Percentiles rank a stretch among this genome's conserved stretches.
Evolutionary conservation across 2,113 vertebrate genomes (phyloP).

Genomic region (Microtus montanus): DNA sequence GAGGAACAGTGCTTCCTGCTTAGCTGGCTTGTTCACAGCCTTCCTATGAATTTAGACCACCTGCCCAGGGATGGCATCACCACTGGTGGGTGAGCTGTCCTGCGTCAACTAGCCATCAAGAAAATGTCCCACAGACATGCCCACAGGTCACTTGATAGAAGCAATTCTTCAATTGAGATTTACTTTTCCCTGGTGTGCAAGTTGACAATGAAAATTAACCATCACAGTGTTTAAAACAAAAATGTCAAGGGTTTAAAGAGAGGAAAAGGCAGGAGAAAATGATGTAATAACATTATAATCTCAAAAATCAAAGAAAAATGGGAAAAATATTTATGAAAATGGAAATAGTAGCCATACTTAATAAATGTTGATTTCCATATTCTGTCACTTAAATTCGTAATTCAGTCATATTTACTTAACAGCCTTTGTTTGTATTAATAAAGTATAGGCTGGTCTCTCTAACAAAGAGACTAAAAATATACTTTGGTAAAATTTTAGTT

Average conservation of each 20-base stretch:
- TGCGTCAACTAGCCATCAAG: not conserved
- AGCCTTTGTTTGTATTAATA: not conserved
- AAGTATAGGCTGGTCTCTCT: not conserved
- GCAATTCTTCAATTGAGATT: not conserved
- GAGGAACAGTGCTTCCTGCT: not conserved
- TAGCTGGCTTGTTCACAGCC: not conserved
- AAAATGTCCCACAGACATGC: not conserved
- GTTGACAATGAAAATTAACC: not conserved
- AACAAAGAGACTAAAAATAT: not conserved
- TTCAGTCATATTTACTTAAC: not conserved
- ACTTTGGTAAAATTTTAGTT: not conserved
- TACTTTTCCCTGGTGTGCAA: not conserved
- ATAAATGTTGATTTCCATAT: conserved; percentile 14
- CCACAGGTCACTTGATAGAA: not conserved
- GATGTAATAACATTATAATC: not conserved
- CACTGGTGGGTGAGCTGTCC: not conserved
- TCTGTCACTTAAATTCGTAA: conserved; percentile 21
- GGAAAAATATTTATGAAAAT: not conserved
- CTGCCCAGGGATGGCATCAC: not conserved
- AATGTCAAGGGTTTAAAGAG: not conserved
- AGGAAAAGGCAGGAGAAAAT: not conserved
- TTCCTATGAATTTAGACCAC: not conserved
- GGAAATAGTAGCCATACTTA: not conserved
- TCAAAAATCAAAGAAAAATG: not conserved
- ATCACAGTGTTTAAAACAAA: not conserved